Conservation (phyloP, 2,113 vertebrate species). For the Urocynchramus pylzowi region DNA sequence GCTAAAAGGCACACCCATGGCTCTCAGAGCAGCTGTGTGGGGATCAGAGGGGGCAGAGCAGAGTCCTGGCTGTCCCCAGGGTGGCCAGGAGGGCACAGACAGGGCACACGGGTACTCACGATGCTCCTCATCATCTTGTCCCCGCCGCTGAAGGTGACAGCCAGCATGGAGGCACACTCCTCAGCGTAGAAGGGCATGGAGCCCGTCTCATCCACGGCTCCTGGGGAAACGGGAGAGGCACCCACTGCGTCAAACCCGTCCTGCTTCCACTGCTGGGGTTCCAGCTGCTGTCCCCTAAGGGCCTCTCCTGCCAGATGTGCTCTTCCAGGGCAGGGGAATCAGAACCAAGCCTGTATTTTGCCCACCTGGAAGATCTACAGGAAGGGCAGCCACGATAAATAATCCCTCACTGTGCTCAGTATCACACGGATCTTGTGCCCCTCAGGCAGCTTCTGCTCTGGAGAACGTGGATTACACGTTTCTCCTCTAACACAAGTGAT, state of each 20-base stretch:
- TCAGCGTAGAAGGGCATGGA: constrained; percentile 93
- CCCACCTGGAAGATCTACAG: background rate
- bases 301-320: background rate
- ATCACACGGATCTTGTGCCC: background rate
- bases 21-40: accelerated
- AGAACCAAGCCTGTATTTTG: background rate
- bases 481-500: background rate
- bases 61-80: background rate
- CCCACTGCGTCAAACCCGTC: accelerated
- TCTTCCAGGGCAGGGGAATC: background rate
- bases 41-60: accelerated
- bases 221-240: constrained; percentile 51
- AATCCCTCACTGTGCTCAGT: background rate
- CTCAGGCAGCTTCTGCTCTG: background rate
- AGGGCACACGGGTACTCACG: constrained; percentile 69
- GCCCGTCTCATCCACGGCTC: constrained; percentile 90
- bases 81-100: background rate
- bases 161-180: constrained; percentile 95
- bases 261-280: accelerated
- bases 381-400: background rate
- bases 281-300: accelerated
- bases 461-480: accelerated
- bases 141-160: constrained; percentile 95
- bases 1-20: accelerated
- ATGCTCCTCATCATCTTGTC: constrained; percentile 87